Base-by-base conservation (phyloP, 23 tunicate species). In the Halocynthia aurantium region DNA sequence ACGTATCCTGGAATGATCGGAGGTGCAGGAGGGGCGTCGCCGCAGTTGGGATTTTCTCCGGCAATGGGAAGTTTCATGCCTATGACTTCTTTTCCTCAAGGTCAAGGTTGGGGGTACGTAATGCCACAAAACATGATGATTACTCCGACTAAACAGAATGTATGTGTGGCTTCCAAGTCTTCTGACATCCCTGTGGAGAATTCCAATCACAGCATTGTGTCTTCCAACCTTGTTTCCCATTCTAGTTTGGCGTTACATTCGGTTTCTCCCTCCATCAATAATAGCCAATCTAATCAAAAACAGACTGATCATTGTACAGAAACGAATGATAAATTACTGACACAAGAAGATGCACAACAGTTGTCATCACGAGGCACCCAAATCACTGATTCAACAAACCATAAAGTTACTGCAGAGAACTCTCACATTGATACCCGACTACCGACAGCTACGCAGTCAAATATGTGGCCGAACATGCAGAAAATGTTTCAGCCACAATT, bases 31-130 rank as follows among this genome's bases (percentile, higher is more conserved):
- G 70, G 6, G 22, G 70, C 49, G 0, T 9, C 70, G 31, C 70
- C 70, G 9, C 22, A 20, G 70, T 40, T 49, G 31, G 10, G 22
- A 8, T 49, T 49, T 11, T 15, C 70, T 0, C 44, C 44, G 44
- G 19, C 70, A 65, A 65, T 65, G 70, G 70, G 70, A 20, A 49
- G 70, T 49, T 65, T 65, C 19, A 65, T 65, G 22, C 70, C 70
- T 10, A 49, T 65, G 0, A 6, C 31, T 40, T 6, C 70, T 9
- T 4, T 31, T 31, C 4, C 44, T 31, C 70, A 65, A 65, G 70
- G 70, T 10, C 70, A 65, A 65, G 70, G 70, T 20, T 65, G 70
- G 70, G 70, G 70, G 9, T 65, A 65, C 2, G 31, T 65, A 5
- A 65, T 65, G 70, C 70, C 70, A 0, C 70, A 65, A 65, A 65